These are phyloP conservation scores for Coleophora flavipennella DNA, from an alignment of 2,888 invertebrate genomes.

Conservation along the genomic window DNA sequence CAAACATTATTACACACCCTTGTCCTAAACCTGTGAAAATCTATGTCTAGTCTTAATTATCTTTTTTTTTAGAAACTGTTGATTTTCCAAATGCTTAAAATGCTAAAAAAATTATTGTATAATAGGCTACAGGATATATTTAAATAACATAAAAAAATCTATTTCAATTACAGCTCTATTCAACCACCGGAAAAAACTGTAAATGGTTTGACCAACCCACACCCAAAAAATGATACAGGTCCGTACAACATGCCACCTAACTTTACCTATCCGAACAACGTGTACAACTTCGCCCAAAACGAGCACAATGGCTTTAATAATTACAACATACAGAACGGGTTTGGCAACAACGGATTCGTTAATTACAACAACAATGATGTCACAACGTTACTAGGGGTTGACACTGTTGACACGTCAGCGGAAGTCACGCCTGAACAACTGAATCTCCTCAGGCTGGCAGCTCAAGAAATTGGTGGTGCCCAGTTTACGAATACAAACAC, in stretches of 20 bases:
- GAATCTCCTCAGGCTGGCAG: constrained; percentile 60
- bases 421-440: constrained; percentile 60
- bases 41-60: too few species aligned
- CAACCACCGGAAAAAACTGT: constrained; percentile 53
- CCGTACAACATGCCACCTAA: constrained; percentile 37
- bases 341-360: constrained; percentile 43
- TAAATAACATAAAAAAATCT: not conserved
- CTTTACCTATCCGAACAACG: constrained; percentile 36
- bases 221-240: constrained; percentile 40
- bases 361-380: constrained; percentile 52
- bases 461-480: constrained; percentile 64
- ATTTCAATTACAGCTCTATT: constrained; percentile 37
- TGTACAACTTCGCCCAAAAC: constrained; percentile 43
- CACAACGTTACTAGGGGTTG: constrained; percentile 38
- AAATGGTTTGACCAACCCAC: constrained; percentile 38
- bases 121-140: too few species aligned
- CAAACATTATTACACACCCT: too few species aligned
- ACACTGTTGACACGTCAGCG: constrained; percentile 39
- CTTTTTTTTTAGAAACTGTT: too few species aligned
- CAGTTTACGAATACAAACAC: constrained; percentile 46
- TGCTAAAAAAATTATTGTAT: too few species aligned
- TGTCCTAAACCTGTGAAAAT: too few species aligned
- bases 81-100: too few species aligned
- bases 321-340: constrained; percentile 48
- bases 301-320: constrained; percentile 46